phyloP scores from a whole-genome alignment of 2,888 invertebrate species.

The Drosophila birchii region DNA sequence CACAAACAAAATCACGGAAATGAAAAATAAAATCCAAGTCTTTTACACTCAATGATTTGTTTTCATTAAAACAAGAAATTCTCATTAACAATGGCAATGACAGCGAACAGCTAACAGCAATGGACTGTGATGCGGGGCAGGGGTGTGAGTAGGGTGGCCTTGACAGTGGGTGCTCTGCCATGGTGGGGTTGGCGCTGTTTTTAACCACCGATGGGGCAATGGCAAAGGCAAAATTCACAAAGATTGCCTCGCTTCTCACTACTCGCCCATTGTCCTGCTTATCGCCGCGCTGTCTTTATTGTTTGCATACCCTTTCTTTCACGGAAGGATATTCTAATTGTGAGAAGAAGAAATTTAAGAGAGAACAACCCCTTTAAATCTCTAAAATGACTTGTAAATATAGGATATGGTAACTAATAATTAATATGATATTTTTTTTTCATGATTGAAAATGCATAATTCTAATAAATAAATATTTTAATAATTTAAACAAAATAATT shows the following conservation, averaged over 20 bases:
- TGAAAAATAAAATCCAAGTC: constrained; percentile 82
- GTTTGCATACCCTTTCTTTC: constrained; percentile 10
- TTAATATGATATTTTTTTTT: too few species aligned
- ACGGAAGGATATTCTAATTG: neutral
- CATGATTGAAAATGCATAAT: neutral
- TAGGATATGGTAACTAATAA: too few species aligned
- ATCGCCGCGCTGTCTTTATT: constrained; percentile 49
- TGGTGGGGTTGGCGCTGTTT: neutral
- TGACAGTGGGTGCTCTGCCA: neutral
- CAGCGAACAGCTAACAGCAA: constrained; percentile 72
- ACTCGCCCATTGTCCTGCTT: constrained; percentile 53
- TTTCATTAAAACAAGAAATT: constrained; percentile 84
- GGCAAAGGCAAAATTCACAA: constrained; percentile 33
- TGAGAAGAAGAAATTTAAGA: neutral
- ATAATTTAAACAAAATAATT: neutral
- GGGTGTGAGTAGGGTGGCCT: constrained; percentile 4
- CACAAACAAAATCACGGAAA: constrained; percentile 83
- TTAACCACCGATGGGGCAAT: constrained; percentile 42
- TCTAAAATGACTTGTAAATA: too few species aligned
- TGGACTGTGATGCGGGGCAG: constrained; percentile 9
- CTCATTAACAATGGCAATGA: constrained; percentile 83
- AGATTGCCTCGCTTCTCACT: constrained; percentile 31
- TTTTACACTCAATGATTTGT: constrained; percentile 84
- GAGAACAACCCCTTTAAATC: neutral
- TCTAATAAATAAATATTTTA: neutral